Conservation (phyloP, 2,888 invertebrate species). For the Hipparchia semele region DNA sequence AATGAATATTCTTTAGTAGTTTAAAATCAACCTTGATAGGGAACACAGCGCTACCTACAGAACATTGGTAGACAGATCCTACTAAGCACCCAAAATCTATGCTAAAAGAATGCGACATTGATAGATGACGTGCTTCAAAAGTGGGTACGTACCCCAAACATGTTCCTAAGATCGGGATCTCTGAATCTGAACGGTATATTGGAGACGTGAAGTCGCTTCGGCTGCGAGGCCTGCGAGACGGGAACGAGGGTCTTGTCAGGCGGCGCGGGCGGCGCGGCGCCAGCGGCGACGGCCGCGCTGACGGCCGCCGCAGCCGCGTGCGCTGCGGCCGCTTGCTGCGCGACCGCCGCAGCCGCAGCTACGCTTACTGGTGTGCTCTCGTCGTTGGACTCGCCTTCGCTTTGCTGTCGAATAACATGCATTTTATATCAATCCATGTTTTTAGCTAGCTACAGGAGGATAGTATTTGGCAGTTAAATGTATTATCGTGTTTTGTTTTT, state of each 20-base stretch:
- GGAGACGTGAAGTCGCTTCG: slow-evolving; percentile 98
- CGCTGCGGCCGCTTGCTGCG: slow-evolving; percentile 79
- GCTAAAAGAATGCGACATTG: slow-evolving; percentile 30
- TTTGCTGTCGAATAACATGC: slow-evolving; percentile 54
- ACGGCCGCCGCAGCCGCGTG: slow-evolving; percentile 72
- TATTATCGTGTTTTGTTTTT: no score
- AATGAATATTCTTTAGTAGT: no score
- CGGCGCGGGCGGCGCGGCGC: slow-evolving; percentile 61
- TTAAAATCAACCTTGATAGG: no score
- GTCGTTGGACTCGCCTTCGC: slow-evolving; percentile 80
- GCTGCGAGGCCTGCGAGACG: slow-evolving; percentile 84
- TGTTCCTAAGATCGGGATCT: slow-evolving; percentile 98
- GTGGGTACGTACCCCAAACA: slow-evolving; percentile 95
- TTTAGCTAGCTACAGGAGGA: no score
- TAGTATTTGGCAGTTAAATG: no score
- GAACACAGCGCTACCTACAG: no score
- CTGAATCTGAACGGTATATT: slow-evolving; percentile 99
- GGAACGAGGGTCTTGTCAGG: slow-evolving; percentile 81
- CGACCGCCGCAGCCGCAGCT: slow-evolving; percentile 66
- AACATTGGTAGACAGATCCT: no score
- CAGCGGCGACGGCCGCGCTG: slow-evolving; percentile 60
- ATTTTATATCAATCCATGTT: background rate
- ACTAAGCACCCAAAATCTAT: no score
- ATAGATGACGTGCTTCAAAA: slow-evolving; percentile 45
- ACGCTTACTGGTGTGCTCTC: slow-evolving; percentile 81